Conservation (phyloP, 2,797 vertebrate genomes). For the Denticeps clupeoides region DNA sequence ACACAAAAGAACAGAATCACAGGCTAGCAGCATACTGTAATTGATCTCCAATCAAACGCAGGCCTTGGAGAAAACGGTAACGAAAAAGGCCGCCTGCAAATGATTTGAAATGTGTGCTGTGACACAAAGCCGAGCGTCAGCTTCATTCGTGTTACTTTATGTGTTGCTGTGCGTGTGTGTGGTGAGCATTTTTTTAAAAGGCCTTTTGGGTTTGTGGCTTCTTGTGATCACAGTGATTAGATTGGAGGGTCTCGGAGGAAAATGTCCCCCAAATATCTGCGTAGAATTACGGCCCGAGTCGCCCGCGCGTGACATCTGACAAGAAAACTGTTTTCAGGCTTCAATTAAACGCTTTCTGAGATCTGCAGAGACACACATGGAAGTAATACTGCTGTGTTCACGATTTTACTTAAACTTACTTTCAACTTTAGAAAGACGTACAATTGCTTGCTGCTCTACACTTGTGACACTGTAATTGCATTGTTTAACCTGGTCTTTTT, state of each 20-base stretch:
- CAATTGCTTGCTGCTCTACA: too few species aligned
- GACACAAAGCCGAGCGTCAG: background rate
- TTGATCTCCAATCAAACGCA: background rate
- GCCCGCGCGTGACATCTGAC: constrained; percentile 27
- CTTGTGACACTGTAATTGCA: too few species aligned
- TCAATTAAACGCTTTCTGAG: constrained; percentile 20
- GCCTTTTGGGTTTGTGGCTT: constrained; percentile 4
- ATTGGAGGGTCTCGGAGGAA: constrained; percentile 11
- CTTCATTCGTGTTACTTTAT: constrained; percentile 25
- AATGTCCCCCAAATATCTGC: constrained; percentile 20
- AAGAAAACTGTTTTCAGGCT: constrained; percentile 37
- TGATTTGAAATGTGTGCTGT: background rate
- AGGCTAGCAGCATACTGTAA: background rate
- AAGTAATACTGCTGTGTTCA: constrained; percentile 13
- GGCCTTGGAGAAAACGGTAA: background rate
- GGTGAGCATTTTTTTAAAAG: background rate
- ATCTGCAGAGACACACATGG: constrained; percentile 29
- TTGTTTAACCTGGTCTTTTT: too few species aligned
- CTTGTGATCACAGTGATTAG: constrained; percentile 22
- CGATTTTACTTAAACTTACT: too few species aligned
- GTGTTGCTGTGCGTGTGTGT: constrained; percentile 8
- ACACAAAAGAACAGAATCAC: background rate
- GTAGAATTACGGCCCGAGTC: constrained; percentile 23
- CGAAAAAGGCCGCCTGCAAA: background rate
- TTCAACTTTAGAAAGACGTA: too few species aligned